Base-by-base conservation (phyloP, 2,888 invertebrate species). In the Clusia tigrina region DNA sequence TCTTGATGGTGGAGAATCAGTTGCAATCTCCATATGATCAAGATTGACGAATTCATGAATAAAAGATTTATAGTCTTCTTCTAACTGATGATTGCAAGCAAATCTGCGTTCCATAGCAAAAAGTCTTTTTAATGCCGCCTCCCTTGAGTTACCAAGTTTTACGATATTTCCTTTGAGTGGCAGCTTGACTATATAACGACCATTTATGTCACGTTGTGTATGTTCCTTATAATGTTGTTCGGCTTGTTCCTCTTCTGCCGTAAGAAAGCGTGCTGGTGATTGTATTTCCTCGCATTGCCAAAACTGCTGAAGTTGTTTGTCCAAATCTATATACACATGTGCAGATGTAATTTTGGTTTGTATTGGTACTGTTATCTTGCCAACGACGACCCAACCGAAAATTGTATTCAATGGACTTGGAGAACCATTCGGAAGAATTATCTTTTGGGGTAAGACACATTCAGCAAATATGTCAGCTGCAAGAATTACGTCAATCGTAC, bases 331-430 rank as follows among this genome's bases (percentile, higher is more conserved):
- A 32, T 54, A 37, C n/a, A n/a, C n/a, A 18, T 54, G 54, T 18
- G 17, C 54, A 18, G 54, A 54, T 2, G 37, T 54, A 18, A 54
- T n/a, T 32, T 32, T 2, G 2, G 5, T 2, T 1, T n/a, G 2
- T 32, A 18, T 2, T 37, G 54, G 12, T 9, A 18, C 20, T n/a
- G 26, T 9, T 9, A 32, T 12, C 17, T 54, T 54, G 17, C 61
- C 66, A 24, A 58, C 38, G n/a, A 66, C 55, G 2, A 66, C 58
- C 67, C 67, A 67, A 22, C 67, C 69, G 20, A 69, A 66, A 17
- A 60, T 63, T 2, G 64, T 63, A 12, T 62, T 58, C 1, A 66
- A 20, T 20, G 66, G 66, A 9, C 24, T 62, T 42, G 62, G 63
- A 24, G 63, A 58, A 1, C 62, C 65, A 17, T 54, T 57, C n/a